phyloP scores from a whole-genome alignment of 2,888 invertebrate genomes.

The Eupeodes latifasciatus region DNA sequence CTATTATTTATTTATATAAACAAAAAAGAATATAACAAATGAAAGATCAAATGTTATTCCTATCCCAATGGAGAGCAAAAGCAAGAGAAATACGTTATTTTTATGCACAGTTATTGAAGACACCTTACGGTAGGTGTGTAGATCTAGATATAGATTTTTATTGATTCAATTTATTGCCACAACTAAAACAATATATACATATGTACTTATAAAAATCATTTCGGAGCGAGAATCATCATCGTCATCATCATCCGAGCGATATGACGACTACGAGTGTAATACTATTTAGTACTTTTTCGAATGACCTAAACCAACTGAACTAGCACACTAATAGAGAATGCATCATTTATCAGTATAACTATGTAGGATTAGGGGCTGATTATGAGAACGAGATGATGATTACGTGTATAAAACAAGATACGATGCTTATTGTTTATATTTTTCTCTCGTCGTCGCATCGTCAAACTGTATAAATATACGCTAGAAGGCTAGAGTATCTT shows the following conservation, averaged over 20 bases:
- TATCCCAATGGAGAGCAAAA: constrained; percentile 7
- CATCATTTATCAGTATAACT: background rate
- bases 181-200: constrained; percentile 36
- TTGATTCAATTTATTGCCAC: constrained; percentile 54
- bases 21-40: constrained; percentile 36
- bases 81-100: constrained; percentile 6
- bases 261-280: background rate
- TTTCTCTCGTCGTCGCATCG: background rate
- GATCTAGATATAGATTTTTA: constrained; percentile 23
- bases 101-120: constrained; percentile 44
- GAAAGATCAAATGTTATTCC: constrained; percentile 67
- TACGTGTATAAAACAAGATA: background rate
- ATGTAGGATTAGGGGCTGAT: constrained; percentile 2
- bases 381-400: constrained; percentile 11
- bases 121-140: constrained; percentile 31
- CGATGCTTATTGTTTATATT: constrained; percentile 7
- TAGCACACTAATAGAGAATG: background rate
- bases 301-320: background rate
- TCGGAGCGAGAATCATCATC: constrained; percentile 8
- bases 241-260: background rate
- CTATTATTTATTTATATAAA: background rate
- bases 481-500: no score
- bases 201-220: constrained; percentile 9
- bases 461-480: constrained; percentile 4
- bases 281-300: background rate